These are phyloP conservation scores for Avahi laniger DNA, from an alignment of 2,797 vertebrate species.

Conservation along the genomic window DNA sequence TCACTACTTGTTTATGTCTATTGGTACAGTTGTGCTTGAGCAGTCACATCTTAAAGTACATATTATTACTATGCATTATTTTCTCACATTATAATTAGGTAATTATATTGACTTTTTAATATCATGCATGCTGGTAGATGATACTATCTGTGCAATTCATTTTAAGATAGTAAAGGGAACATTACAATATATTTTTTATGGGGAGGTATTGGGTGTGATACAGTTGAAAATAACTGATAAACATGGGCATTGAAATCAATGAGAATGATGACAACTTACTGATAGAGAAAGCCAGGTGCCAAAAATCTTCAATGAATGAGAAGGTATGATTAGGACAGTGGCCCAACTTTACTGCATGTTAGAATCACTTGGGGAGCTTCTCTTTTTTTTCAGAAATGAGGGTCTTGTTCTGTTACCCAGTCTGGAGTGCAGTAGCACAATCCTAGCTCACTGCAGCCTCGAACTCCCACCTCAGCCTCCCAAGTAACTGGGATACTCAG, in stretches of 20 bases:
- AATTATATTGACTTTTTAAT: conserved; percentile 51
- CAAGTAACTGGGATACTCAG: neutral
- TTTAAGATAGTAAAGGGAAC: conserved; percentile 16
- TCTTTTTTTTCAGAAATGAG: neutral
- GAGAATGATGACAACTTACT: neutral
- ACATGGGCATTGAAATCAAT: neutral
- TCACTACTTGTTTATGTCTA: conserved; percentile 37
- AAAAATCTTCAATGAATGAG: neutral
- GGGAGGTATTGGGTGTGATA: neutral
- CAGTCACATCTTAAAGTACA: conserved; percentile 16
- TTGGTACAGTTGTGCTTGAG: neutral
- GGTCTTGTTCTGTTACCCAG: neutral
- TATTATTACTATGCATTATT: conserved; percentile 22
- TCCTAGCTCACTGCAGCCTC: neutral
- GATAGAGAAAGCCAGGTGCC: neutral
- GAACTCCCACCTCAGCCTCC: neutral
- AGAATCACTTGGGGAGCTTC: neutral
- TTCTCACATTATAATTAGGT: neutral
- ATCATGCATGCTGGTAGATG: neutral
- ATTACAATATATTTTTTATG: neutral
- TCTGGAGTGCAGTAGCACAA: neutral
- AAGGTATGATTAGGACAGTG: neutral
- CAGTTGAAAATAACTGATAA: conserved; percentile 12
- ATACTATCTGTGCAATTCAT: conserved; percentile 27
- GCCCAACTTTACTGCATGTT: neutral